These are phyloP conservation scores for Lophius piscatorius DNA, from an alignment of 2,113 vertebrate species.

Conservation along the genomic window DNA sequence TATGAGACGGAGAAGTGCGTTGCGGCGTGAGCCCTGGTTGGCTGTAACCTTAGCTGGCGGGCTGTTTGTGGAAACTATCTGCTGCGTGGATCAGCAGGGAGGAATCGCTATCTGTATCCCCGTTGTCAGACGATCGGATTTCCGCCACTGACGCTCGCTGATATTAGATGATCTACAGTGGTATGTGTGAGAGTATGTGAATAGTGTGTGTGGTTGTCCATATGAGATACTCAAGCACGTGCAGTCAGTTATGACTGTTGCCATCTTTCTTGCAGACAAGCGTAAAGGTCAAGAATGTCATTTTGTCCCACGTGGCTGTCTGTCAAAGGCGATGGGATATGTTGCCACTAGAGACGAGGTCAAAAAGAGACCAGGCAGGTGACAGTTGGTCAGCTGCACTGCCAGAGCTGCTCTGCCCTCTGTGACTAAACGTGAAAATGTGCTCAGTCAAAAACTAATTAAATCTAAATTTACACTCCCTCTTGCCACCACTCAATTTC, in stretches of 20 bases:
- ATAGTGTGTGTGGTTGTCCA: constrained; percentile 17
- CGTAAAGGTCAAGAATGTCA: constrained; percentile 69
- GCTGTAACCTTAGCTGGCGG: constrained; percentile 62
- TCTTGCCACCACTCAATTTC: constrained; percentile 22
- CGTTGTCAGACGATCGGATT: constrained; percentile 75
- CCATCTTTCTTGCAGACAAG: constrained; percentile 56
- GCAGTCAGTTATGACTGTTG: constrained; percentile 47
- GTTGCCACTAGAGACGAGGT: constrained; percentile 63
- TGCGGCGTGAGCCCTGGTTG: constrained; percentile 17
- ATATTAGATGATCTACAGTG: constrained; percentile 72
- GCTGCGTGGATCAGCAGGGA: constrained; percentile 65
- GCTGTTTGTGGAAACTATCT: constrained; percentile 76
- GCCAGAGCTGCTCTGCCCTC: constrained; percentile 58
- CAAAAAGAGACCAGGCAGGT: constrained; percentile 67
- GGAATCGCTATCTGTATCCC: constrained; percentile 77
- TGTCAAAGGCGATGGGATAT: constrained; percentile 45
- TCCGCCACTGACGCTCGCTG: constrained; percentile 63
- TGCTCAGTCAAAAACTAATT: constrained; percentile 72
- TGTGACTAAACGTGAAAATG: constrained; percentile 59
- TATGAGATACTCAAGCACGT: constrained; percentile 28
- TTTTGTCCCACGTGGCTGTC: constrained; percentile 59
- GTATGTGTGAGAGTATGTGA: constrained; percentile 37
- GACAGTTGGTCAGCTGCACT: constrained; percentile 66
- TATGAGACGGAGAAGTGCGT: constrained; percentile 33
- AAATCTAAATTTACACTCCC: constrained; percentile 73